phyloP scores from a whole-genome alignment of 2,888 invertebrate species.

The Teleogryllus oceanicus region DNA sequence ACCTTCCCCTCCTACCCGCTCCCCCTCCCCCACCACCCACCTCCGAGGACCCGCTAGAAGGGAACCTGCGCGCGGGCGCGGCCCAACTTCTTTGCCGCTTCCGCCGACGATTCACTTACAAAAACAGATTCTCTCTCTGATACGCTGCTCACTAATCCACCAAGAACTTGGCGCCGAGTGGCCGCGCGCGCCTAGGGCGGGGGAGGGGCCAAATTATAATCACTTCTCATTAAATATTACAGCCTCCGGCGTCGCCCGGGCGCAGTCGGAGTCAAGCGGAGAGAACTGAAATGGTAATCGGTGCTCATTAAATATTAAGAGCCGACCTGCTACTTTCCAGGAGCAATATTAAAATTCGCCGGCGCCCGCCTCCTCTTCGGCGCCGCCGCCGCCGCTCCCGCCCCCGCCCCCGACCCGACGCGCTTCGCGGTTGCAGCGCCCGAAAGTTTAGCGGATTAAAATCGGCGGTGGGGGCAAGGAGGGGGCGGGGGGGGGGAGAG shows the following conservation, averaged over 20 bases:
- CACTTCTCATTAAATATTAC: conserved; percentile 18
- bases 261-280: conserved; percentile 3
- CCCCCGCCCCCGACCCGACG: too few relatives aligned
- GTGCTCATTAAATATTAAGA: conserved; percentile 3
- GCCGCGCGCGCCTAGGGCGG: not conserved
- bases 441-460: conserved; percentile 9
- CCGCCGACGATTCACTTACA: not conserved
- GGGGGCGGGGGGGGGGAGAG: too few relatives aligned
- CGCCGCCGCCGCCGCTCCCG: too few relatives aligned
- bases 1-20: too few relatives aligned
- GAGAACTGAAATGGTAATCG: conserved; percentile 18
- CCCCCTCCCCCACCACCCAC: too few relatives aligned
- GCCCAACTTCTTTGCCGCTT: not conserved
- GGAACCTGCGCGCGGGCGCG: not conserved
- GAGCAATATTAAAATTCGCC: conserved; percentile 18
- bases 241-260: not conserved
- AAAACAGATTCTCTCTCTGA: not conserved
- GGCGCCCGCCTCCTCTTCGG: not conserved
- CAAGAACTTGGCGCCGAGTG: not conserved
- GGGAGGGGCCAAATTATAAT: not conserved
- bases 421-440: not conserved
- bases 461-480: not conserved
- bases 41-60: too few relatives aligned
- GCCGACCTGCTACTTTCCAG: not conserved
- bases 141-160: not conserved